phyloP scores from a whole-genome alignment of 2,113 vertebrate species.

The Antechinus stuartii region DNA sequence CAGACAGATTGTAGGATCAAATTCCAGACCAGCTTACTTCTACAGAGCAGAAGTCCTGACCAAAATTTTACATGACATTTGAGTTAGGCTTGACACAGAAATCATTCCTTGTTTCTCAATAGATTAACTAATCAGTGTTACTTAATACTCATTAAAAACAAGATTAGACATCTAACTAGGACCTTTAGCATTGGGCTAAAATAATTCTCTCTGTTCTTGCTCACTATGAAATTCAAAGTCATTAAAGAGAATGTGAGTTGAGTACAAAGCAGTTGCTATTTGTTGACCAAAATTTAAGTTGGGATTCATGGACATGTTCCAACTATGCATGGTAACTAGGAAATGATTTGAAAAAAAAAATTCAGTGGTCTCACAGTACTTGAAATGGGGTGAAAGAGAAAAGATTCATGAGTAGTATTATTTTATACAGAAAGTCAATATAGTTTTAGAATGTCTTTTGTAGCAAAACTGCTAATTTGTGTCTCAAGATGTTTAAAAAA shows the following conservation, averaged over 20 bases:
- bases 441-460: neutral
- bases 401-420: neutral
- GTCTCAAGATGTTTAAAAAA: neutral
- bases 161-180: neutral
- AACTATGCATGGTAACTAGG: neutral
- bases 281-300: neutral
- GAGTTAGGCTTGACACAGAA: neutral
- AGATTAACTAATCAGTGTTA: neutral
- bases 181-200: neutral
- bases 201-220: neutral
- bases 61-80: neutral
- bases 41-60: neutral
- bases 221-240: neutral
- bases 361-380: neutral
- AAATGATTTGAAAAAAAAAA: neutral
- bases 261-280: neutral
- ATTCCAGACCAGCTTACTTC: neutral
- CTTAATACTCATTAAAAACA: neutral
- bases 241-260: neutral
- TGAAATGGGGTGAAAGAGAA: neutral
- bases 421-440: conserved; percentile 16
- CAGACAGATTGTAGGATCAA: neutral
- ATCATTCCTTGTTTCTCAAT: neutral
- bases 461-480: neutral
- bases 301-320: neutral